phyloP scores from a whole-genome alignment of 1,140 invertebrate genomes.

The Venturia canescens region DNA sequence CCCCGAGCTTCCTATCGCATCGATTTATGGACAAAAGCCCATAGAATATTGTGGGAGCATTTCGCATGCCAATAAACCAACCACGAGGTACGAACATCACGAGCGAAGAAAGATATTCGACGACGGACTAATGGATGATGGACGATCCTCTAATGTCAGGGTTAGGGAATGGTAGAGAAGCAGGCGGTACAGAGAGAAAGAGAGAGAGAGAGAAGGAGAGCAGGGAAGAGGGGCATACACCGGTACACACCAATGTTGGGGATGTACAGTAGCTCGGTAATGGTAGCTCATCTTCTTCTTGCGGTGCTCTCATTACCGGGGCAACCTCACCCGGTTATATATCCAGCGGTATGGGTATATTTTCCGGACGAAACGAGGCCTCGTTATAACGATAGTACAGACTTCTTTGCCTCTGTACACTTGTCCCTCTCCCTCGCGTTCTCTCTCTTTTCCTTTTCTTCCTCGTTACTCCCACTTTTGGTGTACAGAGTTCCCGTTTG shows the following conservation, averaged over 20 bases:
- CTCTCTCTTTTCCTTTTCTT: conserved; percentile 28
- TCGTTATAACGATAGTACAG: conserved; percentile 41
- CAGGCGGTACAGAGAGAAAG: not conserved
- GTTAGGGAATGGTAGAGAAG: conserved; percentile 14
- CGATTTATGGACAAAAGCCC: conserved; percentile 3
- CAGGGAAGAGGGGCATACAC: not conserved
- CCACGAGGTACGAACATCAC: not conserved
- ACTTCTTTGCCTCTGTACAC: conserved; percentile 14
- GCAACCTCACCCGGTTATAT: conserved; percentile 39
- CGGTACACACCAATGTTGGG: conserved; percentile 11
- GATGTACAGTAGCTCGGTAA: conserved; percentile 42
- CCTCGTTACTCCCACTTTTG: conserved; percentile 23
- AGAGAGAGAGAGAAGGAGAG: not conserved
- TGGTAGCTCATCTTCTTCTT: conserved; percentile 46
- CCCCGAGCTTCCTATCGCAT: not conserved
- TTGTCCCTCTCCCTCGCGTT: conserved; percentile 17
- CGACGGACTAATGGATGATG: conserved; percentile 41
- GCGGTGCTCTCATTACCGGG: conserved; percentile 41
- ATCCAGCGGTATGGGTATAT: conserved; percentile 14
- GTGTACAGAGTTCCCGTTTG: conserved; percentile 37
- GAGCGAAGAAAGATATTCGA: conserved; percentile 43
- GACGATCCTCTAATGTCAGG: conserved; percentile 42
- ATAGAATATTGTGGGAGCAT: conserved; percentile 5
- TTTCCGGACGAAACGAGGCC: conserved; percentile 33
- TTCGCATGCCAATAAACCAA: not conserved